Percentiles rank a stretch among this genome's conserved stretches.
Conservation (phyloP, 2,888 invertebrate species). For the Leptinotarsa haldemani region DNA sequence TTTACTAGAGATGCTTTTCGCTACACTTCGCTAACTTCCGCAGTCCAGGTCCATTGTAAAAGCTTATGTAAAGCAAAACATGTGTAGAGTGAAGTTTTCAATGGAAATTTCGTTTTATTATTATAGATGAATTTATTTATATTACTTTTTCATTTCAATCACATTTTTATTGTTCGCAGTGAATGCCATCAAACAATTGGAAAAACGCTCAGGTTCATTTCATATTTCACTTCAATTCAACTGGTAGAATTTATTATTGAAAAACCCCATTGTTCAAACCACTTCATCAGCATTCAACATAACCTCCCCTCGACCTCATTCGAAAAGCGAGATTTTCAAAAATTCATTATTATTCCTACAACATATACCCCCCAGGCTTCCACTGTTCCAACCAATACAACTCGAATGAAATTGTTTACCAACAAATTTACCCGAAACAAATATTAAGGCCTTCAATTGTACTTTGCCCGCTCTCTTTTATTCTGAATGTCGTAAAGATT, state of each 20-base stretch:
- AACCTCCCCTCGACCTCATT: not conserved
- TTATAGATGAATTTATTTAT: too few species aligned
- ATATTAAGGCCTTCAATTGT: constrained; percentile 37
- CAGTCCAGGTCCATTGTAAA: too few species aligned
- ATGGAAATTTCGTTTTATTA: too few species aligned
- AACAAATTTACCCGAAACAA: constrained; percentile 33
- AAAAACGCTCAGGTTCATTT: too few species aligned
- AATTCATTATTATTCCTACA: constrained; percentile 18
- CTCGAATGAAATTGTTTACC: constrained; percentile 33
- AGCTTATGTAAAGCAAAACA: too few species aligned
- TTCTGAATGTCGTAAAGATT: constrained; percentile 47
- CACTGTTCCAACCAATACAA: not conserved
- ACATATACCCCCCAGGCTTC: not conserved
- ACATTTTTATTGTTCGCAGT: too few species aligned
- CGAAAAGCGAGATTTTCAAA: not conserved
- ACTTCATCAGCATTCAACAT: not conserved
- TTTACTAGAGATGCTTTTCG: too few species aligned
- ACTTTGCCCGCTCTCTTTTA: constrained; percentile 41
- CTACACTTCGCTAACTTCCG: too few species aligned
- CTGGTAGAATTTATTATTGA: not conserved
- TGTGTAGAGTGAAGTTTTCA: too few species aligned
- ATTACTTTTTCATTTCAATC: too few species aligned
- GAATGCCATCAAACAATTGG: too few species aligned
- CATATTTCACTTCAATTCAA: not conserved
- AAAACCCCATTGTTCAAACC: too few species aligned